phyloP scores from a whole-genome alignment of 2,888 invertebrate species.

The Lutraria lutraria region DNA sequence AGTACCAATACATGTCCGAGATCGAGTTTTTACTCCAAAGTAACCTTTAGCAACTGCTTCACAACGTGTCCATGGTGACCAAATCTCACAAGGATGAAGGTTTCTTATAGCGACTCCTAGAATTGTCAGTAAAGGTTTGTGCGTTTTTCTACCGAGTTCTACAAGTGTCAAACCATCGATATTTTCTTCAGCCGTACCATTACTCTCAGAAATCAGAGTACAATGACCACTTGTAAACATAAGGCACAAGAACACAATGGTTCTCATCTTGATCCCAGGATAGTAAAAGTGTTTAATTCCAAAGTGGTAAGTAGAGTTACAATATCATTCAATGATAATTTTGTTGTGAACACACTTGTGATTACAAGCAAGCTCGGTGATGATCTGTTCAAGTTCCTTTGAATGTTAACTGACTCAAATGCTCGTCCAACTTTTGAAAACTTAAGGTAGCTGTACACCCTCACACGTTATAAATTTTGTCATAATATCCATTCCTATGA shows the following conservation, averaged over 20 bases:
- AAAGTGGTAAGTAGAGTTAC: no score
- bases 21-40: constrained; percentile 13
- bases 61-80: constrained; percentile 30
- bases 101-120: constrained; percentile 22
- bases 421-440: no score
- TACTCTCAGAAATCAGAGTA: neutral
- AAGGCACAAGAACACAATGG: neutral
- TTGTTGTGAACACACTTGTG: no score
- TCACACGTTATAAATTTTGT: no score
- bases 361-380: no score
- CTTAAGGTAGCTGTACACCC: no score
- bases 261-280: neutral
- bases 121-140: constrained; percentile 22
- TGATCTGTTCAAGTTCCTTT: no score
- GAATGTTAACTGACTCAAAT: no score
- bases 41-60: neutral
- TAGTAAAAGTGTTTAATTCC: neutral
- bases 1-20: neutral
- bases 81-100: neutral
- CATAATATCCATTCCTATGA: no score
- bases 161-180: constrained; percentile 10
- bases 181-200: neutral
- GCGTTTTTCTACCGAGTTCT: neutral
- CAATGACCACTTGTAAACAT: neutral
- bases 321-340: no score